Conservation (phyloP, 92 coral and sea anemone species). For the Ricordea florida region DNA sequence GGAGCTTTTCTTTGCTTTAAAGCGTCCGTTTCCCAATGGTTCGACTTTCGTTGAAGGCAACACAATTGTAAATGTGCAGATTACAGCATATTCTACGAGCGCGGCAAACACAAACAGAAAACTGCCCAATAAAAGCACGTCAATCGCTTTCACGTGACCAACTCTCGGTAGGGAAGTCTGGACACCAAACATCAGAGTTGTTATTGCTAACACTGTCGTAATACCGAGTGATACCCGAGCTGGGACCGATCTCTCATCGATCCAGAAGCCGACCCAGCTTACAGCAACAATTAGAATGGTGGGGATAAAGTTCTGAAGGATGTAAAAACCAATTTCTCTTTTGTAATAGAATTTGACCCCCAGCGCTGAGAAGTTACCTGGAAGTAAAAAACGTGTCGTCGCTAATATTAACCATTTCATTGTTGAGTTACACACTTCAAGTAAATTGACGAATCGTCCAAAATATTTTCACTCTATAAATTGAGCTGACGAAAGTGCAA, state of each 20-base stretch:
- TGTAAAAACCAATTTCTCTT: constrained; percentile 46
- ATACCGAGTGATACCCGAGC: constrained; percentile 77
- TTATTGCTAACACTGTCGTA: constrained; percentile 70
- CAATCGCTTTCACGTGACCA: constrained; percentile 65
- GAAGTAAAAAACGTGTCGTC: too few species aligned
- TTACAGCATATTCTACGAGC: constrained; percentile 53
- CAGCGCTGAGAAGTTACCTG: too few species aligned
- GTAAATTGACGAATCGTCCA: too few species aligned
- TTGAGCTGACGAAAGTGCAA: too few species aligned
- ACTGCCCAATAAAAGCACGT: constrained; percentile 49
- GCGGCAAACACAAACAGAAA: constrained; percentile 64
- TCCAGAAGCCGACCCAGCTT: constrained; percentile 76
- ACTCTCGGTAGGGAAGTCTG: constrained; percentile 59
- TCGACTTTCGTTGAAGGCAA: not conserved
- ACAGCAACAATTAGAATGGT: constrained; percentile 44
- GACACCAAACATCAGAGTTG: constrained; percentile 58
- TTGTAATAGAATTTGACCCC: constrained; percentile 36
- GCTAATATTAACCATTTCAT: too few species aligned
- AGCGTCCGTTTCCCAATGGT: not conserved
- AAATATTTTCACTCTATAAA: too few species aligned
- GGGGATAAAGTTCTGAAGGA: constrained; percentile 56
- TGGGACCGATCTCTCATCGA: constrained; percentile 72
- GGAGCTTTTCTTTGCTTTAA: not conserved
- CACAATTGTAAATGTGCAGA: constrained; percentile 11
- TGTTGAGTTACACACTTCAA: too few species aligned